phyloP scores from a whole-genome alignment of 2,888 invertebrate genomes.

The Camponotus fellah region DNA sequence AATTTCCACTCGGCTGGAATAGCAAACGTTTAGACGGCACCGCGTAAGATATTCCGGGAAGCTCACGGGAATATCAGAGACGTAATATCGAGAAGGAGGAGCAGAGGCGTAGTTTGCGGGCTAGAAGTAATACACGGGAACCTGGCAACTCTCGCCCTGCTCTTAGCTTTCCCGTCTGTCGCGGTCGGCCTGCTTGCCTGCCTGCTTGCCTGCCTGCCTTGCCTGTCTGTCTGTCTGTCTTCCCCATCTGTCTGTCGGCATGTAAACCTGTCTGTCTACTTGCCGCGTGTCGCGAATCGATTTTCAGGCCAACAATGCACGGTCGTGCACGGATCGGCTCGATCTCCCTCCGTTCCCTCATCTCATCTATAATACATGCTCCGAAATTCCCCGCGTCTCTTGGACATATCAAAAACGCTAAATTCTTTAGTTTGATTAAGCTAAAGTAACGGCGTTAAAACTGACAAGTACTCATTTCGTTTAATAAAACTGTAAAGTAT shows the following conservation, averaged over 20 bases:
- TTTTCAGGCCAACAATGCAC: slow-evolving; percentile 68
- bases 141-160: slow-evolving; percentile 48
- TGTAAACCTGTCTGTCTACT: slow-evolving; percentile 63
- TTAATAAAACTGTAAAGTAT: not conserved
- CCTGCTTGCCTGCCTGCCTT: slow-evolving; percentile 42
- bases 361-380: slow-evolving; percentile 51
- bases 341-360: slow-evolving; percentile 20
- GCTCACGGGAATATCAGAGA: slow-evolving; percentile 75
- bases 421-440: not conserved
- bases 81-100: slow-evolving; percentile 75
- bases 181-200: slow-evolving; percentile 57
- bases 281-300: slow-evolving; percentile 72
- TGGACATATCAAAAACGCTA: not conserved
- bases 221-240: slow-evolving; percentile 54
- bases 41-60: slow-evolving; percentile 76
- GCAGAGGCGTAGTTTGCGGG: slow-evolving; percentile 74
- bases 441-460: not conserved
- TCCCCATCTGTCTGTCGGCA: slow-evolving; percentile 50
- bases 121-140: slow-evolving; percentile 76
- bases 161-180: slow-evolving; percentile 51
- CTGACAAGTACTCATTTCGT: not conserved
- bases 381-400: not conserved
- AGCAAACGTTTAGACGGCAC: slow-evolving; percentile 77
- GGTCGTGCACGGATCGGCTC: slow-evolving; percentile 48
- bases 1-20: slow-evolving; percentile 78